A percentile compares a stretch with the other conserved stretches of the same genome.
These are phyloP conservation scores for Blastomussa wellsi DNA, from an alignment of 92 coral and sea anemone species.

Conservation along the genomic window DNA sequence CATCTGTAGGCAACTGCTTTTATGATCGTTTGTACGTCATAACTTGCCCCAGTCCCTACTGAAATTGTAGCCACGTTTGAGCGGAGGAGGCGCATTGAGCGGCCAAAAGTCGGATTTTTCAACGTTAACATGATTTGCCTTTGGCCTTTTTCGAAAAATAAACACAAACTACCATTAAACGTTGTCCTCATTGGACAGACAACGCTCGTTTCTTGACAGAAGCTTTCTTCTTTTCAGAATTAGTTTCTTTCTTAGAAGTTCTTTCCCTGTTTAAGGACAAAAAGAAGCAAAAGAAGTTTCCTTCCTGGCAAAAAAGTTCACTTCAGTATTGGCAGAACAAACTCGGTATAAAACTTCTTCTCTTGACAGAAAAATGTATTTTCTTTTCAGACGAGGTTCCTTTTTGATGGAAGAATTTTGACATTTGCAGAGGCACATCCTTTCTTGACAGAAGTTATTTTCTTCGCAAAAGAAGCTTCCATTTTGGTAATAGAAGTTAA, in stretches of 20 bases:
- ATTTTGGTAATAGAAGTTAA: background rate
- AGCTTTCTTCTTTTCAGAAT: background rate
- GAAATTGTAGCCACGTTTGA: no score
- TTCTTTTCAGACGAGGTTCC: background rate
- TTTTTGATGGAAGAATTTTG: background rate
- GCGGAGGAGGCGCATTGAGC: no score
- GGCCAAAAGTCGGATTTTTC: no score
- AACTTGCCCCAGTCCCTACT: no score
- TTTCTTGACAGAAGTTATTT: background rate
- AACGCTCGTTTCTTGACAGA: background rate
- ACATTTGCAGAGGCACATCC: background rate
- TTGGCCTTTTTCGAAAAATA: no score
- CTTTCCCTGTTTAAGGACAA: no score
- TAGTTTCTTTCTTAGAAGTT: background rate
- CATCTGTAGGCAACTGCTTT: no score
- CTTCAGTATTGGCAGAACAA: background rate
- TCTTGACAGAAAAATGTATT: background rate
- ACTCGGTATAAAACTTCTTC: background rate
- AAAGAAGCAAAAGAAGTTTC: background rate
- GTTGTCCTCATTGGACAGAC: background rate
- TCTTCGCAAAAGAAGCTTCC: background rate
- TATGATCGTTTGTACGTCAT: no score
- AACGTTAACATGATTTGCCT: no score
- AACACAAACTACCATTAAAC: no score
- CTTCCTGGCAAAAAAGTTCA: background rate